phyloP scores from a whole-genome alignment of 2,113 vertebrate genomes.

The Casuarius casuarius region DNA sequence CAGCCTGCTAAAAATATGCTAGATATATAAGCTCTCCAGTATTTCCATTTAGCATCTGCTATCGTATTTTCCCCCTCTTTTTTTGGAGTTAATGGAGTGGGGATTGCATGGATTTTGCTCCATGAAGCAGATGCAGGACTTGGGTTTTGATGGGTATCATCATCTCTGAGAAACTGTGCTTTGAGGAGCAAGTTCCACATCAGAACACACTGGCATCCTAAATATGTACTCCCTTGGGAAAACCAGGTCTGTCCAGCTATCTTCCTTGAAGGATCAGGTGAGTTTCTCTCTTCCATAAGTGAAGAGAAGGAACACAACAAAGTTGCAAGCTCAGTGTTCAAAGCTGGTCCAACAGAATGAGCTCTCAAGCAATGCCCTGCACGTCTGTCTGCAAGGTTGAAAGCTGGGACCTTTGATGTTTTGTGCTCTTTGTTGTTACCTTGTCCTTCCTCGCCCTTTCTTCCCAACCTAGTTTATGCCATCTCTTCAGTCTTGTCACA shows the following conservation, averaged over 20 bases:
- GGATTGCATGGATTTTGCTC: neutral
- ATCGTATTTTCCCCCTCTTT: neutral
- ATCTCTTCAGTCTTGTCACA: neutral
- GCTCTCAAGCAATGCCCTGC: neutral
- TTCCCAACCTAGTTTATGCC: neutral
- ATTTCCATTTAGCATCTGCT: neutral
- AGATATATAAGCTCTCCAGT: neutral
- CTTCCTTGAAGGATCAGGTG: neutral
- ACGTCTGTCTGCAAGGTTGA: neutral
- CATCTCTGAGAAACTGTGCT: neutral
- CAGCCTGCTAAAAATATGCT: neutral
- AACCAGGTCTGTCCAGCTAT: neutral
- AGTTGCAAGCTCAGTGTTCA: neutral
- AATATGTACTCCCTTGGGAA: neutral
- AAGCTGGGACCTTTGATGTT: neutral
- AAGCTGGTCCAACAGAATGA: neutral
- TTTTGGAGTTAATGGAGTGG: neutral
- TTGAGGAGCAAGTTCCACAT: neutral
- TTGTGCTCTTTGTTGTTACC: neutral
- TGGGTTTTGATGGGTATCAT: neutral
- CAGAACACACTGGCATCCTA: fast-evolving
- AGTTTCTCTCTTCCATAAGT: neutral
- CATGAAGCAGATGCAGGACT: neutral
- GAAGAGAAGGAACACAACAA: neutral
- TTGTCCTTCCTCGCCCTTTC: neutral